A percentile compares a stretch with the other conserved stretches of the same genome.
Conservation (phyloP, 2,113 vertebrate species). For the Merops nubicus region DNA sequence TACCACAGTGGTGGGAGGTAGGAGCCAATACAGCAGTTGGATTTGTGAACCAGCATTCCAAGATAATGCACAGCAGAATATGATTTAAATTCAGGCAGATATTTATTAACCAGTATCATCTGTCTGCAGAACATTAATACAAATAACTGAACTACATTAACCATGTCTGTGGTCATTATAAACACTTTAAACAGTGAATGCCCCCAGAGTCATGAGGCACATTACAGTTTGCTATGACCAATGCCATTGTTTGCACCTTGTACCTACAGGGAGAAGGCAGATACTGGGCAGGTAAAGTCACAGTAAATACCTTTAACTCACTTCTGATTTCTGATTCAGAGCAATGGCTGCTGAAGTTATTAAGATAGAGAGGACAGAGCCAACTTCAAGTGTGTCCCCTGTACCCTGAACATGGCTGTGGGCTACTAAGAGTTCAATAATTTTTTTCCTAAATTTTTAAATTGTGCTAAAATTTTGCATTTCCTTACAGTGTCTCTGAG, state of each 20-base stretch:
- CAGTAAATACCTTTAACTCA: background rate
- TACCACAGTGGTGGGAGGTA: background rate
- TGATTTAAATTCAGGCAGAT: background rate
- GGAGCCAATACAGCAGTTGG: background rate
- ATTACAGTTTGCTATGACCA: background rate
- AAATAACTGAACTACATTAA: background rate
- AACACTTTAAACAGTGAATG: background rate
- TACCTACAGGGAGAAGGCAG: background rate
- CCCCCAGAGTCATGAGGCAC: too few species aligned
- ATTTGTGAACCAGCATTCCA: background rate
- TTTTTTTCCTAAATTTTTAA: background rate
- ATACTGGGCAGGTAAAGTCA: background rate
- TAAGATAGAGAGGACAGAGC: background rate
- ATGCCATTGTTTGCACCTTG: background rate
- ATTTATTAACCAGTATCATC: background rate
- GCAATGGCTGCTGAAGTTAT: background rate
- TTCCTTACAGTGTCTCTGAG: background rate
- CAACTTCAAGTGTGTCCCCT: background rate
- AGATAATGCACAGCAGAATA: background rate
- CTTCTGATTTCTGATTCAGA: background rate
- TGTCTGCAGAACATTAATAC: background rate
- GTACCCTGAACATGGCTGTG: background rate
- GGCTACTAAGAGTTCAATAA: background rate
- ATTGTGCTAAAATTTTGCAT: background rate
- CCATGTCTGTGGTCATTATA: background rate